Conservation (phyloP, 2,888 invertebrate genomes). For the Actias luna region DNA sequence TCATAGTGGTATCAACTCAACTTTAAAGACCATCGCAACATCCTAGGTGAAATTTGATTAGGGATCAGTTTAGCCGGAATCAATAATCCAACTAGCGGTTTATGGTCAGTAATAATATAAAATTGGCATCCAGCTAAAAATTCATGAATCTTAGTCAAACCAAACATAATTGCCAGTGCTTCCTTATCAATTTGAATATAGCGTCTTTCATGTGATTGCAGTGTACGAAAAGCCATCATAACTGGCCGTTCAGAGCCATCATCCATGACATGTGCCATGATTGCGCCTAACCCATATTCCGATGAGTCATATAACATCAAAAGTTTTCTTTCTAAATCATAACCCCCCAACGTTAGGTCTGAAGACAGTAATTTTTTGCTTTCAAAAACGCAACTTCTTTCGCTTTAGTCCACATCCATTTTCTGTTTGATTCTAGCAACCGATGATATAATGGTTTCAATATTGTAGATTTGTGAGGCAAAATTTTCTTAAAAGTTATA, state of each 20-base stretch:
- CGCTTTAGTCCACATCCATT: constrained; percentile 24
- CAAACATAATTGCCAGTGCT: constrained; percentile 30
- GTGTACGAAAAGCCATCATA: constrained; percentile 26
- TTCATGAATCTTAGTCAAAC: constrained; percentile 23
- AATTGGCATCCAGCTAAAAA: constrained; percentile 21
- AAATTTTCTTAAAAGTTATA: constrained; percentile 32
- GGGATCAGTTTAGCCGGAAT: constrained; percentile 14
- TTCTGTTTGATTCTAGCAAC: too few species aligned
- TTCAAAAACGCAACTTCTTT: constrained; percentile 21
- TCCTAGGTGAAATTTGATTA: constrained; percentile 26
- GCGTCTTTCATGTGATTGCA: constrained; percentile 25
- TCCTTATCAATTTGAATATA: constrained; percentile 32
- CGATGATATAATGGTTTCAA: constrained; percentile 27
- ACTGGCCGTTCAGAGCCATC: constrained; percentile 27
- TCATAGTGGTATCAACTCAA: constrained; percentile 26
- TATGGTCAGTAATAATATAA: constrained; percentile 24
- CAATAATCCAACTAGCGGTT: constrained; percentile 23
- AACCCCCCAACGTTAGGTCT: constrained; percentile 18
- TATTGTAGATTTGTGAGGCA: constrained; percentile 25
- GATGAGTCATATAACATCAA: constrained; percentile 23
- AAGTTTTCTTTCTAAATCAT: too few species aligned
- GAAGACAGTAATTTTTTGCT: constrained; percentile 22
- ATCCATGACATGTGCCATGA: constrained; percentile 24
- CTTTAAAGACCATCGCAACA: constrained; percentile 28
- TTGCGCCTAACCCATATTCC: constrained; percentile 27